Percentiles rank a stretch among this genome's conserved stretches.
Evolutionary conservation across 2,888 invertebrate species (phyloP).

Genomic region (Macrosoma leucophasiata): DNA sequence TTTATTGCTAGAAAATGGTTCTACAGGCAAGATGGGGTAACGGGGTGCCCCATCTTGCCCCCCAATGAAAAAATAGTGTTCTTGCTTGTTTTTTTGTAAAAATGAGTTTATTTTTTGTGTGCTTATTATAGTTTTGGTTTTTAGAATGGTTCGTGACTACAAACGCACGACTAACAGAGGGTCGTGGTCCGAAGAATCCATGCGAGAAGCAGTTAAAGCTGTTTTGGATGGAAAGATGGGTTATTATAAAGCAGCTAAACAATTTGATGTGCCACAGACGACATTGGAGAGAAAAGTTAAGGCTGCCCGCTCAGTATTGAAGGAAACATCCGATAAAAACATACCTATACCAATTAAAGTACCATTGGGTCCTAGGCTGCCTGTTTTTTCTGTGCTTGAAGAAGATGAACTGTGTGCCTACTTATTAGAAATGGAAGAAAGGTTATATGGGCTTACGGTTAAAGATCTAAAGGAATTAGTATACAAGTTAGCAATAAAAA

Average conservation of each 20-base stretch:
- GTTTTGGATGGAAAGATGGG: slow-evolving; percentile 18
- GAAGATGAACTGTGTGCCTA: slow-evolving; percentile 16
- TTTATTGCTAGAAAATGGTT: too few species aligned
- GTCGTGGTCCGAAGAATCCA: slow-evolving; percentile 15
- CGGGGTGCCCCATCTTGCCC: too few species aligned
- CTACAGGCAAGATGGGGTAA: too few species aligned
- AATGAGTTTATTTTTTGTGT: slow-evolving; percentile 4
- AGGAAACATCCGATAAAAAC: slow-evolving; percentile 5
- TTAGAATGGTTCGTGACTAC: slow-evolving; percentile 17
- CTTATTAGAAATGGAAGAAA: slow-evolving; percentile 18
- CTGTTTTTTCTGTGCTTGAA: slow-evolving; percentile 15
- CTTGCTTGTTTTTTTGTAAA: slow-evolving; percentile 4
- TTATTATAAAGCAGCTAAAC: slow-evolving; percentile 19
- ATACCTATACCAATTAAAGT: slow-evolving; percentile 7
- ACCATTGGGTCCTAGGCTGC: slow-evolving; percentile 7
- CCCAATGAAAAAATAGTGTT: slow-evolving; percentile 2
- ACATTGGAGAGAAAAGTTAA: slow-evolving; percentile 16
- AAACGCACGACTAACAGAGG: slow-evolving; percentile 17
- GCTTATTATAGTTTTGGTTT: slow-evolving; percentile 6
- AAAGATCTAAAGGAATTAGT: slow-evolving; percentile 27
- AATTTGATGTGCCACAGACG: slow-evolving; percentile 17
- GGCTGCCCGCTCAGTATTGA: slow-evolving; percentile 6
- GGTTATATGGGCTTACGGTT: slow-evolving; percentile 23
- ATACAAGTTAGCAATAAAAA: slow-evolving; percentile 29
- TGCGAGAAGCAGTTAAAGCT: slow-evolving; percentile 16